Conservation (phyloP, 2,797 vertebrate genomes). For the Margarornis squamiger region DNA sequence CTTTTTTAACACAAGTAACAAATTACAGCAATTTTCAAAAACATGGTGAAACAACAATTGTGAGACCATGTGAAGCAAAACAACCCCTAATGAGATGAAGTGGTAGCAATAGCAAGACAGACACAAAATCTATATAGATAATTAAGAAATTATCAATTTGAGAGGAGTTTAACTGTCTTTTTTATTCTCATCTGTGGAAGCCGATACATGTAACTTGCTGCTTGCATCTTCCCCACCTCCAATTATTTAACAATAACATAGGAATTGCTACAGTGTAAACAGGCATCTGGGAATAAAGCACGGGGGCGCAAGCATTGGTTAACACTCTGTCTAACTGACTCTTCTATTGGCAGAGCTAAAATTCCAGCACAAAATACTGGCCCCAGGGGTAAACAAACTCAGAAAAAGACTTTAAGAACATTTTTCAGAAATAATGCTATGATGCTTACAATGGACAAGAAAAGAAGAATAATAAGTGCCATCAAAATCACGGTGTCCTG, state of each 20-base stretch:
- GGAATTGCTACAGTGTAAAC: not conserved
- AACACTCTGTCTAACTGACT: not conserved
- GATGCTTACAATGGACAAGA: not conserved
- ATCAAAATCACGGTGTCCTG: not conserved
- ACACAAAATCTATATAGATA: conserved; percentile 67
- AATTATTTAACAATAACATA: conserved; percentile 33
- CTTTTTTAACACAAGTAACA: conserved; percentile 63
- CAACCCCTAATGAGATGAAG: conserved; percentile 60
- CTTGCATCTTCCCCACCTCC: not conserved
- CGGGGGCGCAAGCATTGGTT: not conserved
- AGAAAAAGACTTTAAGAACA: conserved; percentile 21
- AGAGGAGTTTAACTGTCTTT: conserved; percentile 41
- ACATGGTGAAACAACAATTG: conserved; percentile 56
- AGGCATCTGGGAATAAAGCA: conserved; percentile 33
- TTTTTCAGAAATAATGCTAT: not conserved
- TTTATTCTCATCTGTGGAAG: not conserved
- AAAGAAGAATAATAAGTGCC: not conserved
- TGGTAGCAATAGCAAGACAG: conserved; percentile 48
- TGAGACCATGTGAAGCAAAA: conserved; percentile 50
- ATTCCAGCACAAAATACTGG: conserved; percentile 36
- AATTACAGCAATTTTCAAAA: conserved; percentile 66
- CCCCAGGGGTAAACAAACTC: conserved; percentile 58
- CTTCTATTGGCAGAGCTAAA: conserved; percentile 46
- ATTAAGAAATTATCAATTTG: conserved; percentile 68
- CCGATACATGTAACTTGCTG: not conserved